Evolutionary conservation across 2,888 invertebrate species (phyloP).

Genomic region (Aspidiotus destructor): DNA sequence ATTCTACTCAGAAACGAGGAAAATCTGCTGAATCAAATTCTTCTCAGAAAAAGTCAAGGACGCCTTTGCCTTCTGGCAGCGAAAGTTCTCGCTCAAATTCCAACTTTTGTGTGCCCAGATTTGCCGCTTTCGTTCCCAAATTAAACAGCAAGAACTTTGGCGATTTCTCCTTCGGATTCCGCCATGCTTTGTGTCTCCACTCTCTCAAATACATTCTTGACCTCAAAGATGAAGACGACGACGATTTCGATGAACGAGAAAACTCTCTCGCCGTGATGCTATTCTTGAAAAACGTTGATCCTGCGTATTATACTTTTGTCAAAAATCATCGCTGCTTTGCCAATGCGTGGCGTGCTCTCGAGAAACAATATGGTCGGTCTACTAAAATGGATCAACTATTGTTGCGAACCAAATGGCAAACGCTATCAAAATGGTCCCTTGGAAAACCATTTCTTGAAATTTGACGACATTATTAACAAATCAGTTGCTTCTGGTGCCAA

Average conservation of each 20-base stretch:
- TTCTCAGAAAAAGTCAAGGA: too few relatives aligned
- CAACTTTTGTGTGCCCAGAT: too few relatives aligned
- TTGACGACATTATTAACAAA: constrained; percentile 2
- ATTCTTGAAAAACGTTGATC: constrained; percentile 5
- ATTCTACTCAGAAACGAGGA: too few relatives aligned
- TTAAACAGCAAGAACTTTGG: constrained; percentile 3
- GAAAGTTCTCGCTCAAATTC: too few relatives aligned
- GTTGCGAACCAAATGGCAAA: constrained; percentile 1
- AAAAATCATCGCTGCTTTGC: not conserved
- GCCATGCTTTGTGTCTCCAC: not conserved
- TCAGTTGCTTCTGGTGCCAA: not conserved
- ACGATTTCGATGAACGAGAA: not conserved
- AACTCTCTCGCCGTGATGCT: constrained; percentile 4
- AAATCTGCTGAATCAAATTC: too few relatives aligned
- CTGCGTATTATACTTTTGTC: not conserved
- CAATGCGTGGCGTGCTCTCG: not conserved
- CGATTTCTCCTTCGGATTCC: constrained; percentile 1
- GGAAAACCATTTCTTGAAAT: constrained; percentile 6
- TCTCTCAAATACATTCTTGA: not conserved
- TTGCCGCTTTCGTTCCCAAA: constrained; percentile 4
- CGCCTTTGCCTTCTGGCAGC: too few relatives aligned
- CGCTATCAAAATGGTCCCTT: not conserved
- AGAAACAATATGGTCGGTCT: constrained; percentile 3
- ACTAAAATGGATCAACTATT: not conserved
- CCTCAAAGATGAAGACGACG: not conserved